Base-by-base conservation (phyloP, 53 echinoderm and acorn worm species). In the Patiria pectinifera region DNA sequence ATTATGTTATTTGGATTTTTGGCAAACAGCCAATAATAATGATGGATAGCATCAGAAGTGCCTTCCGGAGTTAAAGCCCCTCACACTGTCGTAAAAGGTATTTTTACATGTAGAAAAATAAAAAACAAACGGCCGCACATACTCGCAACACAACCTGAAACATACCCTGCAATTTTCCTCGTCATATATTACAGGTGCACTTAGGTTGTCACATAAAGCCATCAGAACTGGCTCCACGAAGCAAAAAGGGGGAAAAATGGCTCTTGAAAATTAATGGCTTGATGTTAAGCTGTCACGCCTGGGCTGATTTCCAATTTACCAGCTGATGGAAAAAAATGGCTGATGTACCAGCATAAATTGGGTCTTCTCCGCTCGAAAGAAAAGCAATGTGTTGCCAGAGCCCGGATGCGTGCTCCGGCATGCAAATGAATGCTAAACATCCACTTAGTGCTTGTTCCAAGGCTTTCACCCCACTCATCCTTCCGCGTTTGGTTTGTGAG, bases 201-300 rank as follows among this genome's bases (percentile, higher is more conserved):
- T 74, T 74, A 46, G 46, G 79, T 78, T 78, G 79, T 78, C 79
- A 78, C 46, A 78, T 46, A 44, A 78, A 82, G 59, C 82, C 82
- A 82, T 82, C 82, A 82, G 53, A 82, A 11, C 11, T 59, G 25
- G 82, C 59, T 59, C 3, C 24, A 4, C 24, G n/a, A 23, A 74
- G 24, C 11, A 26, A 26, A 76, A 26, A 24, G 4, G 11, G 11
- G 4, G 9, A 76, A 76, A 59, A 82, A 24, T 23, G 23, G n/a
- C 82, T 58, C 23, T 82, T 82, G n/a, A 82, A 59, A 82, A 53
- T 82, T 59, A 82, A 82, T 82, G 82, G 23, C 12, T 53, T 82
- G 53, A 59, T 82, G 16, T 59, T 53, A 58, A 59, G 22, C 59
- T 59, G 82, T 82, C 82, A 82, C 11, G 82, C 58, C 21, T 59